Evolutionary conservation across 2,113 vertebrate genomes (phyloP), one percentile per base, ranked within the genome.

Genomic region (Vimba vimba): DNA sequence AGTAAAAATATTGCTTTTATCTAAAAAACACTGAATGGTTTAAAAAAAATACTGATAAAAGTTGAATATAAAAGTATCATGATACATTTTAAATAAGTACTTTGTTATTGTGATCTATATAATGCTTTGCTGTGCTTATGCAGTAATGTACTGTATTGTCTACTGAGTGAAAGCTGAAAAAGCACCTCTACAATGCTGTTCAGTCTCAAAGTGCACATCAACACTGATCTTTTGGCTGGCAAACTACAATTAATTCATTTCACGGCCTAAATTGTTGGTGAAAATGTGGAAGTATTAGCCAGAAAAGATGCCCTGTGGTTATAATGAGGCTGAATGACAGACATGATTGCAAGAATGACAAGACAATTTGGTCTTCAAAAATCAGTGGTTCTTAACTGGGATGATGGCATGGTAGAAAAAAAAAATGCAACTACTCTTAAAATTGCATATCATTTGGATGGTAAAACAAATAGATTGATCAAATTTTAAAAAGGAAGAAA

Each of bases 51-150:
- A 66, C 59, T 39, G 52, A 81, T 25, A 82, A 85, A 23, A 57
- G 55, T 2, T 50, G 19, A 81, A 68, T 59, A 85, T 62, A 82
- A 57, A 76, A 85, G 43, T 84, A 83, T 11, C 6, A 10, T 59
- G 59, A 81, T 81, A 87, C 12, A 75, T 75, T 43, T 85, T 33
- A 43, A 84, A 87, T 25, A 66, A 52, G 39, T 74, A 60, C 39
- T 59, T 62, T 60, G 1, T 9, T 39, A 55, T 57, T 50, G 23
- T 77, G 43, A 30, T 75, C n/a, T 79, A 27, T 69, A 66, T 45
- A 43, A 71, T 4, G 57, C 23, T 45, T 68, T 59, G 77, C 15
- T 77, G 45, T 82, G 23, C 52, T 21, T 30, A 25, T 30, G 21
- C 55, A 36, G 30, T 21, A 57, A 79, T 60, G 71, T 74, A 45